Evolutionary conservation across 1,140 invertebrate species (phyloP), one percentile per base, ranked within the genome.

Genomic region (Scaptomyza montana): DNA sequence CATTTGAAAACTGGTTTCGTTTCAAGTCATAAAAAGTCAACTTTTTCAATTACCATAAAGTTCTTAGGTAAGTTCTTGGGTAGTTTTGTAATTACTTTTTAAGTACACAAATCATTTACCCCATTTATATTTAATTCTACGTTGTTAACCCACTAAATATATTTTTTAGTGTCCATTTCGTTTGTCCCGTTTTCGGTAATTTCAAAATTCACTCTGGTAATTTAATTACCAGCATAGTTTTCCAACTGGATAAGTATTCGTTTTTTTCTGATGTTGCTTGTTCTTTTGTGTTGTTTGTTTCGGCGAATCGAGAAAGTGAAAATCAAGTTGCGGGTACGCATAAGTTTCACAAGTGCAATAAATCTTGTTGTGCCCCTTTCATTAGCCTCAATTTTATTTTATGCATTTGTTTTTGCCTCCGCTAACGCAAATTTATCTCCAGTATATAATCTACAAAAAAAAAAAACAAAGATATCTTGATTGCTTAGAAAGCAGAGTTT

Each of bases 321-420:
- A 87, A 73, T 72, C 66, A 13, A 53, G 25, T 57, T 56, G 66
- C 60, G 74, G 41, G 39, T 30, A 72, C 70, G 65, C 71, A 73
- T 73, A 73, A 73, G 61, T 62, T 78, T 74, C 72, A 74, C 75
- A 77, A 77, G 25, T 68, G 84, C 68, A 78, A 87, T 89, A 89
- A 87, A 87, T 87, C 82, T 81, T 78, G 71, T 69, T 78, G 28
- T 51, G 50, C 60, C 45, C 78, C 74, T 78, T 82, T 77, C 74
- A 78, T 81, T 86, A 86, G 80, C 81, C 81, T 62, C 81, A 81
- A 81, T 81, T 78, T 69, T 43, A 9, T 36, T 36, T 25, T 25
- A 41, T 72, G 67, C 61, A 71, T 63, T 82, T 70, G 56, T 36
- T 36, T 39, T 50, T 53, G 54, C 46, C 46, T 46, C 47, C 49